phyloP scores from a whole-genome alignment of 2,113 vertebrate species.

The Hipposideros armiger region DNA sequence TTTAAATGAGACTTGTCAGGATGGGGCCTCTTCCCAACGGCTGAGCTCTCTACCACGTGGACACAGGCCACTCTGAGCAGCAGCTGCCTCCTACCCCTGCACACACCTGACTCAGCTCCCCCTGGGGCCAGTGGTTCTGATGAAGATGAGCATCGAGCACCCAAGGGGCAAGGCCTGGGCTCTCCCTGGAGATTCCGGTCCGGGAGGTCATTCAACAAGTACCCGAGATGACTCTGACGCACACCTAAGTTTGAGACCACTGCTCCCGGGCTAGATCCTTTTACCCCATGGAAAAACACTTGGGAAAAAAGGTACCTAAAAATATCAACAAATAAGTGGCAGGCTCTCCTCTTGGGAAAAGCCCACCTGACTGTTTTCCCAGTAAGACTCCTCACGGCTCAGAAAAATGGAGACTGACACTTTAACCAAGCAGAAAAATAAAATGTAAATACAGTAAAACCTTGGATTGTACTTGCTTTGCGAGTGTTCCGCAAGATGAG shows the following conservation, averaged over 20 bases:
- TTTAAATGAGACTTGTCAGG: not conserved
- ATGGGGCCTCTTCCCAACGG: not conserved
- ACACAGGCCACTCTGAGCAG: not conserved
- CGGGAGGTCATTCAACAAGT: too few species aligned
- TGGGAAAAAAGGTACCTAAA: not conserved
- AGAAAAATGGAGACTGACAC: not conserved
- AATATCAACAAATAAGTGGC: not conserved
- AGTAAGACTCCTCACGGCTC: not conserved
- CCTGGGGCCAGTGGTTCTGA: not conserved
- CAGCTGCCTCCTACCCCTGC: not conserved
- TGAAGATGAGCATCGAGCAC: too few species aligned
- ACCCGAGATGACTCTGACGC: not conserved
- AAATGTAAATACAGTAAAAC: not conserved
- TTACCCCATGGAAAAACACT: not conserved
- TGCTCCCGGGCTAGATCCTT: not conserved
- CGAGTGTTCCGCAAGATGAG: too few species aligned
- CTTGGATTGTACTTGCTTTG: too few species aligned
- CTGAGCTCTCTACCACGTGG: rapidly evolving
- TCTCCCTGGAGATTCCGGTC: not conserved
- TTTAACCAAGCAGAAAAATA: not conserved
- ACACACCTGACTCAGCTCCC: rapidly evolving
- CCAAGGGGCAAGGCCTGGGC: not conserved
- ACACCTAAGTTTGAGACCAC: not conserved
- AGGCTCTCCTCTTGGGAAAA: not conserved
- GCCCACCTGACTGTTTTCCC: not conserved